These are phyloP conservation scores for Acomys russatus DNA, from an alignment of 2,797 vertebrate genomes.

Conservation along the genomic window DNA sequence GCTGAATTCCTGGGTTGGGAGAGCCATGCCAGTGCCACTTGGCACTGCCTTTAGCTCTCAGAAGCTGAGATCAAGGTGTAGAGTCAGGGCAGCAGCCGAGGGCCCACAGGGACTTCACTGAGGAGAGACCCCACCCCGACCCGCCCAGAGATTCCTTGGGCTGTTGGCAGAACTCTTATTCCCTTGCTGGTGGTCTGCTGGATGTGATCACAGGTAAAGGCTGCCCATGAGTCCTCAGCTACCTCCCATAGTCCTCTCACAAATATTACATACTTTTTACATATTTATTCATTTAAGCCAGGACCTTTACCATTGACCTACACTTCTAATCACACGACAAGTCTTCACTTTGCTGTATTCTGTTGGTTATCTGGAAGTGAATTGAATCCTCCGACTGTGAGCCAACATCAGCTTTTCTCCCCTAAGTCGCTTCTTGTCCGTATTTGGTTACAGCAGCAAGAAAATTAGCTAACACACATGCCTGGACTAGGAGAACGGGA, in stretches of 20 bases:
- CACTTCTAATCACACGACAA: not conserved
- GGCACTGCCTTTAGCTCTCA: not conserved
- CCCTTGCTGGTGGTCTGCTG: not conserved
- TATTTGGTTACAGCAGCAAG: not conserved
- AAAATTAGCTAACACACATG: no score
- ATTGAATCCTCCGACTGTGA: not conserved
- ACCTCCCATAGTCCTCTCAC: not conserved
- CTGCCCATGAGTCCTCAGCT: not conserved
- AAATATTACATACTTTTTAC: not conserved
- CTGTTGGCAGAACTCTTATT: not conserved
- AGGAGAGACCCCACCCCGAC: not conserved
- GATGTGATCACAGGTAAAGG: not conserved
- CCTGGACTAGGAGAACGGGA: not conserved
- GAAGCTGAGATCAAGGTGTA: not conserved
- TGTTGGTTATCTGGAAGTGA: not conserved
- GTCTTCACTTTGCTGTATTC: not conserved
- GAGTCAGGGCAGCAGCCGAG: not conserved
- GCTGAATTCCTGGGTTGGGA: not conserved
- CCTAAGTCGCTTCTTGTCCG: not conserved
- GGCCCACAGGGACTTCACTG: not conserved
- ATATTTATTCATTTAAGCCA: not conserved
- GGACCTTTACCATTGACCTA: not conserved
- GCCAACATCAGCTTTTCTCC: not conserved
- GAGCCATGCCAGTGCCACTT: not conserved
- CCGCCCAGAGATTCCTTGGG: not conserved